Evolutionary conservation across 2,797 vertebrate genomes (phyloP).

Genomic region (Telmatherina bonti): DNA sequence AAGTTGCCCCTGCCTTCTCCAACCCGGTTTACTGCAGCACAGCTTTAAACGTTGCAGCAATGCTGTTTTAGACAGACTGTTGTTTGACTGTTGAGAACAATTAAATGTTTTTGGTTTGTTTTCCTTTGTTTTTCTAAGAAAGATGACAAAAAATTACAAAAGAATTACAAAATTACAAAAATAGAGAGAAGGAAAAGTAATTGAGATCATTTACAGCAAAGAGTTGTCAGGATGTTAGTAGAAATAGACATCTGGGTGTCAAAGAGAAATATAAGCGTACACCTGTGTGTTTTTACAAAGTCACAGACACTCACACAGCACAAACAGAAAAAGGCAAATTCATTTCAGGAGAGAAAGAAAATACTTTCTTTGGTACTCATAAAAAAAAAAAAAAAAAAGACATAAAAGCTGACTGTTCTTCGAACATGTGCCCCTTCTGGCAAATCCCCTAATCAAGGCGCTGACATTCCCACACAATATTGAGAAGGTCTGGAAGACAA

Average conservation of each 20-base stretch:
- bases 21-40: slow-evolving; percentile 53
- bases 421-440: slow-evolving; percentile 48
- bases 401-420: slow-evolving; percentile 55
- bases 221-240: slow-evolving; percentile 35
- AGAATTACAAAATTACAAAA: too few relatives aligned
- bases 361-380: too few relatives aligned
- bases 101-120: slow-evolving; percentile 18
- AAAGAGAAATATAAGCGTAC: slow-evolving; percentile 31
- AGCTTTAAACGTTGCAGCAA: slow-evolving; percentile 38
- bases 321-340: slow-evolving; percentile 18
- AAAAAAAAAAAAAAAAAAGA: background rate
- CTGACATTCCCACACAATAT: slow-evolving; percentile 70
- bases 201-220: slow-evolving; percentile 28
- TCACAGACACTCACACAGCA: slow-evolving; percentile 12
- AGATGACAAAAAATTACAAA: slow-evolving; percentile 20
- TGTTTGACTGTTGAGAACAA: slow-evolving; percentile 28
- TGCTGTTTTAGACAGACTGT: slow-evolving; percentile 22
- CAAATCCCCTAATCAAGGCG: slow-evolving; percentile 72
- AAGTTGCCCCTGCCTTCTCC: slow-evolving; percentile 20
- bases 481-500: slow-evolving; percentile 78
- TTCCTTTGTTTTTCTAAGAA: background rate
- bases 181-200: slow-evolving; percentile 19
- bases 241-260: slow-evolving; percentile 22
- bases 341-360: slow-evolving; percentile 49
- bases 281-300: slow-evolving; percentile 50